Conservation (phyloP, 2,113 vertebrate species). For the Neofelis nebulosa region DNA sequence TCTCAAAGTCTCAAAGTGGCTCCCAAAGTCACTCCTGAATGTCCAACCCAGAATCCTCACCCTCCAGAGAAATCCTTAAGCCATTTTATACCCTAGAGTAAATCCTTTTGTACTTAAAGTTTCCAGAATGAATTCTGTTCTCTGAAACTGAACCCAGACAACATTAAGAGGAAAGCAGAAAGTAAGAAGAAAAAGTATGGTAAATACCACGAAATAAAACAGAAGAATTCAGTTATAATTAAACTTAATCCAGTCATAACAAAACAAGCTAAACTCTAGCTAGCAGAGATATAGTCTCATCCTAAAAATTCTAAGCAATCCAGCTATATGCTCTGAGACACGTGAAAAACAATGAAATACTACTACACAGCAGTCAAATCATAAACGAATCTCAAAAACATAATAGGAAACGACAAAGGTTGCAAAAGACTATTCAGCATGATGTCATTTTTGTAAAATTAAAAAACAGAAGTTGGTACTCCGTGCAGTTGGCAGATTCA, state of each 20-base stretch:
- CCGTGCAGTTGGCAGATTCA: background rate
- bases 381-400: background rate
- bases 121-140: background rate
- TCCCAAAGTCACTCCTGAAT: background rate
- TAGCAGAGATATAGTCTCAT: background rate
- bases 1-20: no score
- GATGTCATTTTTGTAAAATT: background rate
- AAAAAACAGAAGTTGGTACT: background rate
- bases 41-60: background rate
- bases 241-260: background rate
- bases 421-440: background rate
- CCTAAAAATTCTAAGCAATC: background rate
- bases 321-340: background rate
- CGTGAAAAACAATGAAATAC: background rate
- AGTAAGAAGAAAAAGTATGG: background rate
- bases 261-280: background rate
- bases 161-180: conserved; percentile 9
- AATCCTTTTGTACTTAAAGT: background rate
- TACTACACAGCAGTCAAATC: background rate
- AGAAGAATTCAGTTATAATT: background rate
- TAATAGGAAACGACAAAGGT: background rate
- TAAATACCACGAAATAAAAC: background rate
- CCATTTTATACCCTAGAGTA: background rate
- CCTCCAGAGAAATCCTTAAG: background rate
- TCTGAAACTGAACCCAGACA: conserved; percentile 21